Percentiles rank a stretch among this genome's conserved stretches.
Conservation (phyloP, 2,113 vertebrate genomes). For the Pionites leucogaster region DNA sequence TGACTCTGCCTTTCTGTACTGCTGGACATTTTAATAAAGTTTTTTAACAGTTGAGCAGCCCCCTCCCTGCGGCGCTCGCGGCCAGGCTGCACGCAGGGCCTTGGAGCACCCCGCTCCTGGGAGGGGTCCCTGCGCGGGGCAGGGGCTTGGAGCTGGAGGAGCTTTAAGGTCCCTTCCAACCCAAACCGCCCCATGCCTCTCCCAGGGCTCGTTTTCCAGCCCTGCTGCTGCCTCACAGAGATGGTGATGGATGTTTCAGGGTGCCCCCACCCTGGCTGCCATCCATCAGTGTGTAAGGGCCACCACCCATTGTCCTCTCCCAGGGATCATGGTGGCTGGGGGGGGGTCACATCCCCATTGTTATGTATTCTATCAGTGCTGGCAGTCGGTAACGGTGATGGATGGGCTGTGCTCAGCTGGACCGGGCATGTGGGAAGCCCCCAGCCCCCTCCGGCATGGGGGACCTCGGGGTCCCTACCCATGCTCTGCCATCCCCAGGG, state of each 20-base stretch:
- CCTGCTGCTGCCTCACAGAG: neutral
- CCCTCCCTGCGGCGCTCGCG: neutral
- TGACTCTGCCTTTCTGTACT: conserved; percentile 77
- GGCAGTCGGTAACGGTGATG: neutral
- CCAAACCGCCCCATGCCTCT: no score
- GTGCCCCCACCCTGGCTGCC: neutral
- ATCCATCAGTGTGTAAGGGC: neutral
- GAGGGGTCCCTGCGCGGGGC: neutral
- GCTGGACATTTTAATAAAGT: conserved; percentile 82
- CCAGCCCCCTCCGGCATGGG: accelerated
- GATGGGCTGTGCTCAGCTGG: neutral
- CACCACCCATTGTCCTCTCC: neutral
- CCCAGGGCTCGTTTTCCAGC: neutral
- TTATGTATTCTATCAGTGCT: accelerated
- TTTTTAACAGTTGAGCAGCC: conserved; percentile 76
- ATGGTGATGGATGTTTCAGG: neutral
- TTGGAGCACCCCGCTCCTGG: no score
- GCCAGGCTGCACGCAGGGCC: no score
- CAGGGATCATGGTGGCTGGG: accelerated
- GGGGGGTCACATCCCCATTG: neutral
- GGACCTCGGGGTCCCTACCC: accelerated
- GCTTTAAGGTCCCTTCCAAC: neutral
- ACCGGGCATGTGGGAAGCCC: accelerated
- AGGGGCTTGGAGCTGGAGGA: no score
- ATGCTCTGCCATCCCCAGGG: accelerated